phyloP scores from a whole-genome alignment of 2,113 vertebrate genomes.

The Triplophysa dalaica region DNA sequence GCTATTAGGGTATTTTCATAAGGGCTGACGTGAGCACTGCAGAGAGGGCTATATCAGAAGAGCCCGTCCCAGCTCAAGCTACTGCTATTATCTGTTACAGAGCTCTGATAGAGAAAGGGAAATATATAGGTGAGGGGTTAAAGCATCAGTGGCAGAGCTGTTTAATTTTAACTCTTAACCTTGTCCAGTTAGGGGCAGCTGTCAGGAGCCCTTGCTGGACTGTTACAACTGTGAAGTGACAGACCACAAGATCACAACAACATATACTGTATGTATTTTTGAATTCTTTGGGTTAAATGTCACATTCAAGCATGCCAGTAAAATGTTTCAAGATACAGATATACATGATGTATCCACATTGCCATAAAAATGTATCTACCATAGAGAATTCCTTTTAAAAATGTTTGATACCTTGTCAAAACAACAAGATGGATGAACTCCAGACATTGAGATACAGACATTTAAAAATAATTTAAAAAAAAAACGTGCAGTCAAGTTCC shows the following conservation, averaged over 20 bases:
- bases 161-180: slow-evolving; percentile 30
- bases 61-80: slow-evolving; percentile 1
- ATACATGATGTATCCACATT: too few species aligned
- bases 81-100: slow-evolving; percentile 27
- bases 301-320: background rate
- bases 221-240: slow-evolving; percentile 13
- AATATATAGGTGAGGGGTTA: slow-evolving; percentile 34
- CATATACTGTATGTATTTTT: background rate
- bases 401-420: too few species aligned
- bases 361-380: too few species aligned
- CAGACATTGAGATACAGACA: too few species aligned
- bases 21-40: background rate
- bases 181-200: background rate
- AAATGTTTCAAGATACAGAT: background rate
- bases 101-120: slow-evolving; percentile 31
- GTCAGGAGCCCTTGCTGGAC: slow-evolving; percentile 32
- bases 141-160: slow-evolving; percentile 36
- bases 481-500: background rate
- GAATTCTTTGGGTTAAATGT: background rate
- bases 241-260: background rate
- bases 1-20: slow-evolving; percentile 24
- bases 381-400: too few species aligned
- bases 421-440: background rate
- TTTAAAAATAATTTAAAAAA: background rate
- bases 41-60: slow-evolving; percentile 30